Base-by-base conservation (phyloP, 2,113 vertebrate genomes). In the Neogobius melanostomus region DNA sequence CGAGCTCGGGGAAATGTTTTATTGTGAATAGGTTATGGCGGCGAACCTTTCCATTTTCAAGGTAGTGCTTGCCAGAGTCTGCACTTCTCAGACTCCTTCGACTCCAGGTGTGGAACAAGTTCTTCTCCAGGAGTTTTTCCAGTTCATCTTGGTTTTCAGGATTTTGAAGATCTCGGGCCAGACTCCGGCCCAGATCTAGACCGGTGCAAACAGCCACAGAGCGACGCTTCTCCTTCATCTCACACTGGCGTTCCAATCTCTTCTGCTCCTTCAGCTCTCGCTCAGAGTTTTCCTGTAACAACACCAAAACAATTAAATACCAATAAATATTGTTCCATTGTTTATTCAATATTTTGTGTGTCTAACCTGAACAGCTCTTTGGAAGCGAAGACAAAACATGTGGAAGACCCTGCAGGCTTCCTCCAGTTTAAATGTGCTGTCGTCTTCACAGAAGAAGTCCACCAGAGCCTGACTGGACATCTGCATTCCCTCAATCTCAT, bases 401-500 rank as follows among this genome's bases (percentile, higher is more conserved):
- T 91, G 79, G 73, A 94, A 93, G 82, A 93, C 88, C 48, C 53
- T 82, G 71, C 92, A 93, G 28, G 93, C 91, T 64, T 94, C 93
- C 69, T 93, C 92, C 9, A 93, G 83, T 78, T 92, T 93, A 62
- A 94, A 93, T 5, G 86, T 87, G 68, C 75, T 85, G 64, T 92
- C 92, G 11, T 94, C 93, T 76, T 94, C 93, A 83, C 92, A 93
- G 82, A 94, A 92, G 68, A 94, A 94, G 68, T 94, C 92, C 74
- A 93, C 83, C 70, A 94, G 80, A 64, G 90, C 90, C 81, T 91
- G 90, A 72, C 92, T 93, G 21, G 89, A 88, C 90, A 90, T 89
- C 68, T 70, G 87, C 85, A 94, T 83, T 47, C 85, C 87, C 48
- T 93, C 91, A 48, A 92, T 78, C 60, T 93, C 88, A 48, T 89